Evolutionary conservation across 2,797 vertebrate species (phyloP).

Genomic region (Remorina albescens): DNA sequence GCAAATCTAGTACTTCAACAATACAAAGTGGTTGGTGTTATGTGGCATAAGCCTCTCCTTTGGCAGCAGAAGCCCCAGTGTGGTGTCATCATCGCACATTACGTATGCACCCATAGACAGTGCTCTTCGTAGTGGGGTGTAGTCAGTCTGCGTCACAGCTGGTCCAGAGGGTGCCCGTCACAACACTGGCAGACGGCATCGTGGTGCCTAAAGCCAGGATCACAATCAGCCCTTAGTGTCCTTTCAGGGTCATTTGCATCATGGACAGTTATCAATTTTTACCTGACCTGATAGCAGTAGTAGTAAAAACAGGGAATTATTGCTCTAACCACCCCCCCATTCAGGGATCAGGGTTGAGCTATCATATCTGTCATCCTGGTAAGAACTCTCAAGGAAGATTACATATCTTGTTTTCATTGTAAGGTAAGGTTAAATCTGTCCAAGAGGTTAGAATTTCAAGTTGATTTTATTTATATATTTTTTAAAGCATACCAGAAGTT

Average conservation of each 20-base stretch:
- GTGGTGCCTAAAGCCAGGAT: constrained; percentile 43
- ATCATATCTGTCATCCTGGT: background rate
- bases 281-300: constrained; percentile 2
- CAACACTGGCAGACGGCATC: constrained; percentile 74
- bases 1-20: background rate
- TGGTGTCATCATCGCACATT: constrained; percentile 45
- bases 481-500: too few species aligned
- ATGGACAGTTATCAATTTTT: constrained; percentile 17
- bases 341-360: background rate
- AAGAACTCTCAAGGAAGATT: background rate
- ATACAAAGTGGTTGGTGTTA: background rate
- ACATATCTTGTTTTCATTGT: background rate
- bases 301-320: constrained; percentile 1
- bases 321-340: background rate
- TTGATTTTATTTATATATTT: too few species aligned
- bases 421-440: background rate
- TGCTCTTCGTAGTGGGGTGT: constrained; percentile 42
- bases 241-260: constrained; percentile 49
- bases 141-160: constrained; percentile 44
- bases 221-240: constrained; percentile 67
- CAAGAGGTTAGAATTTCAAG: background rate
- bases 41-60: constrained; percentile 4
- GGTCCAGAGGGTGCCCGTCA: constrained; percentile 61
- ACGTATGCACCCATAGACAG: constrained; percentile 27
- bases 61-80: constrained; percentile 12